Base-by-base conservation (phyloP, 2,113 vertebrate species). In the Brachypodius melanocephalos region DNA sequence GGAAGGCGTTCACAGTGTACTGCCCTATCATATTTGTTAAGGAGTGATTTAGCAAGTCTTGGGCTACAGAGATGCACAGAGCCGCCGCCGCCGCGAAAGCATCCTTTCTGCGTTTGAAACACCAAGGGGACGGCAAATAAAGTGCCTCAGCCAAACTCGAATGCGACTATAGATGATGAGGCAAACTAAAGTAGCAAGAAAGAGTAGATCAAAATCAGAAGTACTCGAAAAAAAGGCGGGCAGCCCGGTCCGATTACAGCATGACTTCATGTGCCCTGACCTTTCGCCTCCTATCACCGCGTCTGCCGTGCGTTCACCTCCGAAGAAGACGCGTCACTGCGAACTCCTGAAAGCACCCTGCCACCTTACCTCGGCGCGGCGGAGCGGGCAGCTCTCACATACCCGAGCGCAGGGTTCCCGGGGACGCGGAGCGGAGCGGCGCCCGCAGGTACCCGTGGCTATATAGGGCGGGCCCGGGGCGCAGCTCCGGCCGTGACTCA, bases 381-480 rank as follows among this genome's bases (percentile, higher is more conserved):
- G 26, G 22, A 3, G 80, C 6, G 85, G 69, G 68, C 80, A 19
- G 43, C 1, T 24, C 46, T 8, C 78, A 17, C 92, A 55, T 26
- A 3, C 1, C 82, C 49, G 14, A 19, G 80, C 45, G 28, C 54
- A 3, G 14, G 8, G 2, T 16, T 11, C 5, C 28, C 2, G 58
- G 32, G 45, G 17, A 10, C 8, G 21, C 11, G 36, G 68, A 14
- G 58, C 83, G 71, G 68, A 15, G 66, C 85, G 59, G 72, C 8
- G 46, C 48, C 75, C 61, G 92, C 97, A 97, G 97, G 97, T 97
- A 94, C 76, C 48, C 31, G 84, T 24, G 49, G 62, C 89, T 98
- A 92, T 97, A 98, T 97, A 97, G 91, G 89, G 95, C 93, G 93
- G 94, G 78, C 91, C 89, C 85, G 92, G 94, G 91, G 76, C 84